Evolutionary conservation across 2,888 invertebrate genomes (phyloP).

Genomic region (Eudemis profundana): DNA sequence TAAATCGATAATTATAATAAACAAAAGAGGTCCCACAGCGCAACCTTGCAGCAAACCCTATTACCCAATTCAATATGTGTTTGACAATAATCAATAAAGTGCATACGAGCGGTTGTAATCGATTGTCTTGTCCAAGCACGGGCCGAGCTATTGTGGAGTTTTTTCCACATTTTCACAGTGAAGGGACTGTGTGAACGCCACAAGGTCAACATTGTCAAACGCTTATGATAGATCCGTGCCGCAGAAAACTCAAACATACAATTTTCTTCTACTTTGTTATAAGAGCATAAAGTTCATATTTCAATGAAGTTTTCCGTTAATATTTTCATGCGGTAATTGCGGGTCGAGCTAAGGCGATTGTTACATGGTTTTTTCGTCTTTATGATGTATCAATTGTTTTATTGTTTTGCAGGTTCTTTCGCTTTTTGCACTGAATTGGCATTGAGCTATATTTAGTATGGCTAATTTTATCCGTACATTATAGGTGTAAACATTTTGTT

Average conservation of each 20-base stretch:
- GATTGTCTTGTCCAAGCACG: conserved; percentile 78
- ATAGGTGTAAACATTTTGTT: background rate
- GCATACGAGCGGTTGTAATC: conserved; percentile 77
- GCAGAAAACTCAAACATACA: conserved; percentile 50
- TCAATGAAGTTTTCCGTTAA: background rate
- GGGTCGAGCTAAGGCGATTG: conserved; percentile 27
- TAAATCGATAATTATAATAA: conserved; percentile 47
- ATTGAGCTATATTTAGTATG: conserved; percentile 10
- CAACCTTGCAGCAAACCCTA: conserved; percentile 67
- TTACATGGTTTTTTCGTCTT: conserved; percentile 34
- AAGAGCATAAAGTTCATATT: conserved; percentile 46
- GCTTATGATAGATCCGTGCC: conserved; percentile 65
- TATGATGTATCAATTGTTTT: conserved; percentile 44
- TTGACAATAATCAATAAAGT: conserved; percentile 81
- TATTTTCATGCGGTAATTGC: conserved; percentile 33
- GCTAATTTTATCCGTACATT: conserved; percentile 3
- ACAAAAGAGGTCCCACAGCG: conserved; percentile 57
- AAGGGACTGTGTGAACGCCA: conserved; percentile 83
- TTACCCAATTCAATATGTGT: conserved; percentile 73
- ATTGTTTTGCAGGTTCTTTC: conserved; percentile 37
- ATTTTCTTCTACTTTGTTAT: conserved; percentile 45
- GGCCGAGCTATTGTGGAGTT: conserved; percentile 77
- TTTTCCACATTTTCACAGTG: conserved; percentile 82
- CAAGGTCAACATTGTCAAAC: conserved; percentile 80
- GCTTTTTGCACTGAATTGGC: conserved; percentile 24